phyloP scores from a whole-genome alignment of 2,113 vertebrate genomes.

The Eudorcas thomsonii region DNA sequence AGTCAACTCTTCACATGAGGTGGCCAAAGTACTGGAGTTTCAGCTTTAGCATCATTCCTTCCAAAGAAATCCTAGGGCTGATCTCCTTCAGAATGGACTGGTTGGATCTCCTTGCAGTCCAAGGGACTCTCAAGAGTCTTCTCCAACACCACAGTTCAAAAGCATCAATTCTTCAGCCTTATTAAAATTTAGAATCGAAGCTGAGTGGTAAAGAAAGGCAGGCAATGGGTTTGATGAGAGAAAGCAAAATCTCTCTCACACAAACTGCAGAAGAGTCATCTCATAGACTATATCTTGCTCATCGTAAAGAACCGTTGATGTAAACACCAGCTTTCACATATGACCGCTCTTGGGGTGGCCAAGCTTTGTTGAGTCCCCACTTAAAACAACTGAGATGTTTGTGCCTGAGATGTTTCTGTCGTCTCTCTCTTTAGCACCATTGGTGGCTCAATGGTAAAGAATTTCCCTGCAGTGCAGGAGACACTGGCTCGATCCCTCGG shows the following conservation, averaged over 20 bases:
- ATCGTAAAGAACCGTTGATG: rapidly evolving
- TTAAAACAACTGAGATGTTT: no score
- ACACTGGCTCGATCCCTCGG: rapidly evolving
- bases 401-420: rapidly evolving
- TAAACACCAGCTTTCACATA: background rate
- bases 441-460: background rate
- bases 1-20: no score
- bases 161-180: background rate
- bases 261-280: background rate
- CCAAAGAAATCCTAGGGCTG: no score
- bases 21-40: no score
- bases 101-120: no score
- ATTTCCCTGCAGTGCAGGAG: background rate
- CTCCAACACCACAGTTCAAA: no score
- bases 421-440: no score
- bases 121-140: no score
- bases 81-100: no score
- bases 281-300: rapidly evolving
- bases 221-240: background rate
- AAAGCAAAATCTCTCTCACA: background rate
- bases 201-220: background rate
- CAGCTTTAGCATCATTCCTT: no score
- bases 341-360: rapidly evolving
- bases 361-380: background rate
- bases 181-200: background rate